Conservation (phyloP, 1,140 invertebrate species). For the Cydia strobilella region DNA sequence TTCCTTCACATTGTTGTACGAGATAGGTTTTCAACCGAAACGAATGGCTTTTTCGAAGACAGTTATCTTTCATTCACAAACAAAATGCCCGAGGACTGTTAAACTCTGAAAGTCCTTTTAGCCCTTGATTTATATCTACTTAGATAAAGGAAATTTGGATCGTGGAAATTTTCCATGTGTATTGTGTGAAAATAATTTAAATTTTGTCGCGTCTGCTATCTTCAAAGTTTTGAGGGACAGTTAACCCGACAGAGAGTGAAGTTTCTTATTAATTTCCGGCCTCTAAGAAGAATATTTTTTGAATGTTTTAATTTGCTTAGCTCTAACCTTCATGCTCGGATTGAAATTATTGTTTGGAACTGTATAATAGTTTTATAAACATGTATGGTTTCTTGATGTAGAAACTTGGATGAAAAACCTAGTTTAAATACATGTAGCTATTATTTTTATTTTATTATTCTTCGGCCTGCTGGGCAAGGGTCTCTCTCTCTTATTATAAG, state of each 20-base stretch:
- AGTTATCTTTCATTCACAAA: slow-evolving; percentile 47
- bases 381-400: too few species aligned
- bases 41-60: slow-evolving; percentile 43
- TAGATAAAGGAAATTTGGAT: slow-evolving; percentile 53
- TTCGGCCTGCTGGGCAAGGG: too few species aligned
- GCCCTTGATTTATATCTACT: slow-evolving; percentile 51
- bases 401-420: too few species aligned
- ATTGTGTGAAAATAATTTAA: slow-evolving; percentile 42
- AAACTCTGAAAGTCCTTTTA: slow-evolving; percentile 44
- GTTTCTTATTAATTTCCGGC: slow-evolving; percentile 22
- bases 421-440: too few species aligned
- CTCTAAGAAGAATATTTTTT: slow-evolving; percentile 4
- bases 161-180: slow-evolving; percentile 36
- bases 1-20: slow-evolving; percentile 43
- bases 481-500: too few species aligned
- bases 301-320: neutral
- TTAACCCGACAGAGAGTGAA: neutral
- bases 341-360: too few species aligned
- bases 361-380: too few species aligned
- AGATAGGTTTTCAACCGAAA: slow-evolving; percentile 46
- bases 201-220: slow-evolving; percentile 33
- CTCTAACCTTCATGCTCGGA: too few species aligned
- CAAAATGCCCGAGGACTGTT: slow-evolving; percentile 44
- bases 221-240: slow-evolving; percentile 28
- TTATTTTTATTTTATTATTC: too few species aligned